Evolutionary conservation across 2,113 vertebrate species (phyloP).

Genomic region (Pterophyllum scalare): DNA sequence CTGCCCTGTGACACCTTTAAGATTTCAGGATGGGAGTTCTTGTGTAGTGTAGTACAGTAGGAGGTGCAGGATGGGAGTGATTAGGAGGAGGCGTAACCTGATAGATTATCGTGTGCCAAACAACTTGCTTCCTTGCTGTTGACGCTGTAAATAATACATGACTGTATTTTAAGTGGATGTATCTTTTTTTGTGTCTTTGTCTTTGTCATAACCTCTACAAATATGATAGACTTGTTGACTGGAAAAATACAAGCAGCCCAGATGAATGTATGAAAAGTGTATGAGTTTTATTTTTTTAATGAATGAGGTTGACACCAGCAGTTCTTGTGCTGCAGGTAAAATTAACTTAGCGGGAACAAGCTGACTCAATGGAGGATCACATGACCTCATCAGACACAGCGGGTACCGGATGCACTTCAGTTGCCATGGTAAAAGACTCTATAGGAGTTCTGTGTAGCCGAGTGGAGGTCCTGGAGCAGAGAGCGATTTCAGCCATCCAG

Average conservation of each 20-base stretch:
- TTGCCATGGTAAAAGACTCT: conserved; percentile 37
- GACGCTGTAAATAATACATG: conserved; percentile 73
- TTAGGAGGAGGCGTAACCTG: conserved; percentile 66
- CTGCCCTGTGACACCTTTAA: not conserved
- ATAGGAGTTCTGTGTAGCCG: conserved; percentile 42
- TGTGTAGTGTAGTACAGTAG: not conserved
- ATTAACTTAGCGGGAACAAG: not conserved
- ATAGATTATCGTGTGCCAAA: conserved; percentile 40
- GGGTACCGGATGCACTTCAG: conserved; percentile 29
- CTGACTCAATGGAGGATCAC: conserved; percentile 33
- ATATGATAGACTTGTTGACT: not conserved
- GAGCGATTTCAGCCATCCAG: conserved; percentile 40
- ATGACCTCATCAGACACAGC: conserved; percentile 20
- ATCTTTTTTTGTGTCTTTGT: not conserved
- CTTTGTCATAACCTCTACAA: not conserved
- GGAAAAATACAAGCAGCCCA: not conserved
- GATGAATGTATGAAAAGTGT: not conserved
- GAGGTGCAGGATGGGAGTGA: not conserved
- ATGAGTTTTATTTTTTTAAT: not conserved
- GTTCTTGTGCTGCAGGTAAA: conserved; percentile 26
- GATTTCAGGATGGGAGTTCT: not conserved
- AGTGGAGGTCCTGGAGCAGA: conserved; percentile 72
- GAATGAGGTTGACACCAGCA: not conserved
- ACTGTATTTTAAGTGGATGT: conserved; percentile 31
- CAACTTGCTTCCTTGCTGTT: conserved; percentile 73